phyloP scores from a whole-genome alignment of 2,888 invertebrate genomes.

The Conomelus anceps region DNA sequence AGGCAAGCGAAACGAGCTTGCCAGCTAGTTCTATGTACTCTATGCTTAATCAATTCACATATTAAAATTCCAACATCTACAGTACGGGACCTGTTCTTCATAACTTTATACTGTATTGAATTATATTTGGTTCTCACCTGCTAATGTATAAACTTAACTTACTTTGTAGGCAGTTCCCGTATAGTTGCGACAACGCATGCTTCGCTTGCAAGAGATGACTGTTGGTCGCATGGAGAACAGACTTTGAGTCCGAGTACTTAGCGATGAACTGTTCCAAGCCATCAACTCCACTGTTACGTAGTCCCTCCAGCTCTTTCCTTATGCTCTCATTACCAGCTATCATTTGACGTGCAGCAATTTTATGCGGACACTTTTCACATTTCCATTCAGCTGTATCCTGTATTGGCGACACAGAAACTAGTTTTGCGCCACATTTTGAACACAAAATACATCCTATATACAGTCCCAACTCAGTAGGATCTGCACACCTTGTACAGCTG shows the following conservation, averaged over 20 bases:
- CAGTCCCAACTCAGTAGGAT: conserved; percentile 62
- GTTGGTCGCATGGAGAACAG: conserved; percentile 59
- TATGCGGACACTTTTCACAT: conserved; percentile 56
- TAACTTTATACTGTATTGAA: too few relatives aligned
- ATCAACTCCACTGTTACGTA: conserved; percentile 49
- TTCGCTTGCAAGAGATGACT: conserved; percentile 61
- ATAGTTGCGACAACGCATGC: conserved; percentile 60
- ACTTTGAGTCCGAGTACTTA: conserved; percentile 46
- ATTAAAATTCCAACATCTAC: too few relatives aligned
- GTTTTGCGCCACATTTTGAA: conserved; percentile 53
- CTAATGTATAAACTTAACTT: too few relatives aligned
- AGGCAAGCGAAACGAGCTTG: too few relatives aligned
- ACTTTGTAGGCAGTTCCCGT: conserved; percentile 25
- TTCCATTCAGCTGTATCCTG: conserved; percentile 55
- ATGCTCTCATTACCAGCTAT: conserved; percentile 55
- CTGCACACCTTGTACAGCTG: conserved; percentile 57
- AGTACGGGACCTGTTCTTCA: too few relatives aligned
- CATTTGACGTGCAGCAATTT: conserved; percentile 52
- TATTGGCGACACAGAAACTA: conserved; percentile 55
- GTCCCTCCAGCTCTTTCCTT: conserved; percentile 50
- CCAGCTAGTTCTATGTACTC: too few relatives aligned
- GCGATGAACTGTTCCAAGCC: conserved; percentile 56
- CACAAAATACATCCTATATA: conserved; percentile 54
- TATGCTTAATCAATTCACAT: too few relatives aligned
- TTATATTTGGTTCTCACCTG: too few relatives aligned